phyloP scores from a whole-genome alignment of 2,888 invertebrate genomes.

The Macrophya annulata region DNA sequence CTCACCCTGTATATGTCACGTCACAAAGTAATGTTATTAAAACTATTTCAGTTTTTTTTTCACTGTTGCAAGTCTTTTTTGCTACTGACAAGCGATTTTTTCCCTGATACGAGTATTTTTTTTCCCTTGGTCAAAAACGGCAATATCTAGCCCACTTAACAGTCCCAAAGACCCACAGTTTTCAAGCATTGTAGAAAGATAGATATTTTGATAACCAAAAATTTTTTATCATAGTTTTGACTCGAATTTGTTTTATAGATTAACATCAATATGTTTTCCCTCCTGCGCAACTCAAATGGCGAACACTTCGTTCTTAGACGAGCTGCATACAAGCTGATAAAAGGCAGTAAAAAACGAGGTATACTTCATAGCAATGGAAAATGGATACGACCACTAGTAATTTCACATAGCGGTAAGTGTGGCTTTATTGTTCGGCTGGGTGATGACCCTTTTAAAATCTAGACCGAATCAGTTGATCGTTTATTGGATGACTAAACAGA shows the following conservation, averaged over 20 bases:
- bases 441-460: neutral
- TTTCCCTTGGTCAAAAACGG: too few relatives aligned
- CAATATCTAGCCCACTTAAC: too few relatives aligned
- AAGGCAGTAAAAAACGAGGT: neutral
- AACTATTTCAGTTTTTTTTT: too few relatives aligned
- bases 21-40: too few relatives aligned
- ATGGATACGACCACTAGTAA: neutral
- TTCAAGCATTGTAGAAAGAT: too few relatives aligned
- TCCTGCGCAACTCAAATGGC: neutral
- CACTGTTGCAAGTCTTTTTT: too few relatives aligned
- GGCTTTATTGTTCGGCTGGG: neutral
- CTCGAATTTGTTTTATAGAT: conserved; percentile 15
- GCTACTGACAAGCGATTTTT: too few relatives aligned
- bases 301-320: neutral
- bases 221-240: neutral
- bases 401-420: neutral
- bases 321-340: neutral
- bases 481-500: neutral
- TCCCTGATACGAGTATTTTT: too few relatives aligned
- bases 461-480: neutral
- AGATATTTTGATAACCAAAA: neutral
- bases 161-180: too few relatives aligned
- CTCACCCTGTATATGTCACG: too few relatives aligned
- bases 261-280: conserved; percentile 7
- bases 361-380: neutral